Base-by-base conservation (phyloP, 2,797 vertebrate genomes). In the Galago senegalensis region DNA sequence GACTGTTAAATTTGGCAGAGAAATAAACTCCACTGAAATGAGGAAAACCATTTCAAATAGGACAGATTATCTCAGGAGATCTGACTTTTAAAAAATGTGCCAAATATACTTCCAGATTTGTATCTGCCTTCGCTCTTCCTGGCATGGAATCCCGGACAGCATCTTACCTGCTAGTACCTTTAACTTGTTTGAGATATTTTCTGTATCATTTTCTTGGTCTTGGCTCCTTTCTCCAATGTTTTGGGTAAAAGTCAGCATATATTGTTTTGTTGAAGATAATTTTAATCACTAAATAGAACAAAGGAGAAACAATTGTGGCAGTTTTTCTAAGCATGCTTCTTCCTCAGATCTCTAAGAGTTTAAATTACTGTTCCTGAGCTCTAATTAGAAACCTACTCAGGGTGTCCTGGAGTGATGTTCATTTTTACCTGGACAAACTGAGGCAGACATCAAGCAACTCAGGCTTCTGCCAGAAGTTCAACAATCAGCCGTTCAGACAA, bases 11-110 rank as follows among this genome's bases (percentile, higher is more conserved):
- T 82, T 63, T 87, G 67, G 49, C 92, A 67, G 60, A 75, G 89
- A 93, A 83, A 37, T 16, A 27, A 25, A 21, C 49, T 89, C 76
- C 18, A 2, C 9, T 63, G n/a, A 87, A 75, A 91, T 75, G n/a
- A 89, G 65, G 61, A 94, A 92, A 97, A 73, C 67, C 43, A 56
- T 49, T 37, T 16, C 80, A 96, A 77, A 84, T 69, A 91, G 63
- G 82, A 89, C 63, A 49, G 86, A 77, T 75, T 27, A 11, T 81
- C 92, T 93, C 65, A 40, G 70, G 85, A 77, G 34, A 85, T 81
- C 95, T 70, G 37, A 40, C 11, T 77, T 86, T 65, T 25, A 29
- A 49, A 77, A 67, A 8, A 67, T 77, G 31, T 83, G n/a, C 21
- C 13, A 34, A 65, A 34, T 13, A 46, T 17, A 60, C 79, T 46